Conservation (phyloP, 1,140 invertebrate species). For the Melitaea cinxia region DNA sequence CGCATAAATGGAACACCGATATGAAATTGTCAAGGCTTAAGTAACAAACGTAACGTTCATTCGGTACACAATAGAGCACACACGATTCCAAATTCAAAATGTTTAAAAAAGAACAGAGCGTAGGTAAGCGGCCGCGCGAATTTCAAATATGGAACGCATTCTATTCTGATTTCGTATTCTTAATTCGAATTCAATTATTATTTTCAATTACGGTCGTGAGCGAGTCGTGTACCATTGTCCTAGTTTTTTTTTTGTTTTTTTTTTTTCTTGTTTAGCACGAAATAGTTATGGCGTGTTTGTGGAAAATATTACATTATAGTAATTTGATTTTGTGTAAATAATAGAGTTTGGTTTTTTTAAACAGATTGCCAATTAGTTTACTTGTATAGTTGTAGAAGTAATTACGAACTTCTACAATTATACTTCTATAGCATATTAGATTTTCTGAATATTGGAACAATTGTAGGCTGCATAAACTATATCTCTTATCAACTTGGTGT, state of each 20-base stretch:
- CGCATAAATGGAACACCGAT: slow-evolving; percentile 19
- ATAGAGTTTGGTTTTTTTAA: not conserved
- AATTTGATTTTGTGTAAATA: not conserved
- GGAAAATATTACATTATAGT: slow-evolving; percentile 30
- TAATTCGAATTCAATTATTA: slow-evolving; percentile 78
- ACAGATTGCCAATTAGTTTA: slow-evolving; percentile 3
- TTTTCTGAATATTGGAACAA: too few species aligned
- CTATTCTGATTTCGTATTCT: slow-evolving; percentile 76
- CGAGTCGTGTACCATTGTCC: slow-evolving; percentile 56
- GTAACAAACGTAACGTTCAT: slow-evolving; percentile 65
- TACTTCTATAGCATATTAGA: too few species aligned
- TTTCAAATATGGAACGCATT: slow-evolving; percentile 75
- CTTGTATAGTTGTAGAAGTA: too few species aligned
- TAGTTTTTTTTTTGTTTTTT: slow-evolving; percentile 60
- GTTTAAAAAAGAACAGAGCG: slow-evolving; percentile 70
- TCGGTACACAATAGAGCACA: slow-evolving; percentile 76
- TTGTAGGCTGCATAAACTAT: too few species aligned
- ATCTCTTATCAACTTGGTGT: too few species aligned
- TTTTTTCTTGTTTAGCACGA: slow-evolving; percentile 32
- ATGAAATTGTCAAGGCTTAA: slow-evolving; percentile 42
- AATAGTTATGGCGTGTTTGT: slow-evolving; percentile 31
- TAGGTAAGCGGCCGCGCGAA: slow-evolving; percentile 60
- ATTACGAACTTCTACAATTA: too few species aligned
- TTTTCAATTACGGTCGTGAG: slow-evolving; percentile 70
- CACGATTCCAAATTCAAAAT: slow-evolving; percentile 74